phyloP scores from a whole-genome alignment of 1,140 invertebrate species.

The Pseudachorutes palmiensis region DNA sequence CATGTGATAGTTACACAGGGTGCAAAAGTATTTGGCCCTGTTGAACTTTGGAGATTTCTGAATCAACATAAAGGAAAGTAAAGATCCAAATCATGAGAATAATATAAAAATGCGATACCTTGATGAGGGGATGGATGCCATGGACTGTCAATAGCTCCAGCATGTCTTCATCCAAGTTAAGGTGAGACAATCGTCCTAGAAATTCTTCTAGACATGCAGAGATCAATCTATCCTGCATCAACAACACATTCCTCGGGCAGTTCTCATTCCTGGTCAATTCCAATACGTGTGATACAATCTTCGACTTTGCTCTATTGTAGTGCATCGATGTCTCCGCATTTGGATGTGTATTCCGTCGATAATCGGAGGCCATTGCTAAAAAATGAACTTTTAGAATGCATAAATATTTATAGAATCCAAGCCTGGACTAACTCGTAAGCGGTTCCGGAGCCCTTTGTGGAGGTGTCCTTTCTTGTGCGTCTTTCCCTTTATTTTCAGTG shows the following conservation, averaged over 20 bases:
- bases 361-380: too few relatives aligned
- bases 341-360: too few relatives aligned
- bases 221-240: not conserved
- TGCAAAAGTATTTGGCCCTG: slow-evolving; percentile 32
- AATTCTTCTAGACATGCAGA: not conserved
- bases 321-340: too few relatives aligned
- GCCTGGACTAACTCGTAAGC: too few relatives aligned
- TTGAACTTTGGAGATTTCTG: slow-evolving; percentile 35
- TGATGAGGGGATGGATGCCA: slow-evolving; percentile 15
- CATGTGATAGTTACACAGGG: slow-evolving; percentile 34
- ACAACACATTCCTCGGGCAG: not conserved
- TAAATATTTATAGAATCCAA: too few relatives aligned
- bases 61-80: slow-evolving; percentile 12
- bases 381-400: too few relatives aligned
- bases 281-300: not conserved
- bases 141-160: slow-evolving; percentile 12
- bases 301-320: too few relatives aligned
- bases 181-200: not conserved
- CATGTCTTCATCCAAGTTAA: slow-evolving; percentile 12
- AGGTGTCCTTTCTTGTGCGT: too few relatives aligned
- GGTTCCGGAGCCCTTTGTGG: too few relatives aligned
- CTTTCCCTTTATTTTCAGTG: too few relatives aligned
- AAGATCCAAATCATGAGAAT: not conserved
- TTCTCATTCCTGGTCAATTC: not conserved
- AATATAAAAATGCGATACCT: slow-evolving; percentile 16